A percentile compares a stretch with the other conserved stretches of the same genome.
phyloP scores from a whole-genome alignment of 1,140 invertebrate species.

The Galendromus occidentalis region DNA sequence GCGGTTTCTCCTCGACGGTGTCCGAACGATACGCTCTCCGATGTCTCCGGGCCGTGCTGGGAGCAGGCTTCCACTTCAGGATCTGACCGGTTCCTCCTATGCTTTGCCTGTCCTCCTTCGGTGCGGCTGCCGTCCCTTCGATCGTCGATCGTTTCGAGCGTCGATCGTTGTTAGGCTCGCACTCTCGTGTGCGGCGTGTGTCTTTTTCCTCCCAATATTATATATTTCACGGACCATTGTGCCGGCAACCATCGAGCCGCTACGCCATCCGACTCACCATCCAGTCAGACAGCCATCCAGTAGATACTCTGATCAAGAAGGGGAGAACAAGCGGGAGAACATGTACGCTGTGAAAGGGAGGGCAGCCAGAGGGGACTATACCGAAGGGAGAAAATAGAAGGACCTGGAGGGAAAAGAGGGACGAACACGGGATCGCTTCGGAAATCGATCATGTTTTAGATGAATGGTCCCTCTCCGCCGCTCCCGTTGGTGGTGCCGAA shows the following conservation, averaged over 20 bases:
- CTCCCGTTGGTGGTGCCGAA: neutral
- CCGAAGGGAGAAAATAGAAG: neutral
- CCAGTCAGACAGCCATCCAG: neutral
- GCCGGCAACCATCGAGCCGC: neutral
- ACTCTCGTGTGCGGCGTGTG: too few relatives aligned
- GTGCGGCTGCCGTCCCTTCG: too few relatives aligned
- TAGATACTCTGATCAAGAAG: neutral
- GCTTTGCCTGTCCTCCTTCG: too few relatives aligned
- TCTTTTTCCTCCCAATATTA: slow-evolving; percentile 6
- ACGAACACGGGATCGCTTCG: neutral
- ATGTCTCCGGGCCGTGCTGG: too few relatives aligned
- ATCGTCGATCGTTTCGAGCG: too few relatives aligned
- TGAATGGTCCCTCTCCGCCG: neutral
- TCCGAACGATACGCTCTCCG: too few relatives aligned
- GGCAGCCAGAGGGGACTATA: neutral
- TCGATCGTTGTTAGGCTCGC: too few relatives aligned
- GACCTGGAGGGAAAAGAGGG: neutral
- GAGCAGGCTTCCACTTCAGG: too few relatives aligned
- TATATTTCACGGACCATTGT: slow-evolving; percentile 8
- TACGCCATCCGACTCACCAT: neutral
- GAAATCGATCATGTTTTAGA: slow-evolving; percentile 4
- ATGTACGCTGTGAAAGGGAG: neutral
- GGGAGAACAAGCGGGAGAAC: neutral
- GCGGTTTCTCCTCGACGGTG: too few relatives aligned
- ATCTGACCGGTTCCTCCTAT: too few relatives aligned